A percentile compares a stretch with the other conserved stretches of the same genome.
Conservation (phyloP, 2,888 invertebrate species). For the Caenorhabditis sp. region DNA sequence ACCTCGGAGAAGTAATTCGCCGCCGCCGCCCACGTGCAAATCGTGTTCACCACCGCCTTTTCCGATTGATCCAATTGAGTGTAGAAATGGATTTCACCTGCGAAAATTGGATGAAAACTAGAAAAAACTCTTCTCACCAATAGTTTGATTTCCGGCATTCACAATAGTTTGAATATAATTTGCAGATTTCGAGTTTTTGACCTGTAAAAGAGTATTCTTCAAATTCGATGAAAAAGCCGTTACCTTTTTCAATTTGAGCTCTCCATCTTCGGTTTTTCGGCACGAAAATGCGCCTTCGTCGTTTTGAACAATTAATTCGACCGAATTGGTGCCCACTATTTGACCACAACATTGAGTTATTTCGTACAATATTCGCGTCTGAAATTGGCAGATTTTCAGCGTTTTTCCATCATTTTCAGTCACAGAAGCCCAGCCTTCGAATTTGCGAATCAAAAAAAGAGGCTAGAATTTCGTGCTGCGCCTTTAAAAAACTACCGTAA, state of each 20-base stretch:
- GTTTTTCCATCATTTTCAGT: too few species aligned
- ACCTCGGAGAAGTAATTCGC: conserved; percentile 73
- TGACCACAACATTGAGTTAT: conserved; percentile 72
- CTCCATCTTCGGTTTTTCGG: conserved; percentile 58
- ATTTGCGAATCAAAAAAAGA: conserved; percentile 3
- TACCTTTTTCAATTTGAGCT: conserved; percentile 60
- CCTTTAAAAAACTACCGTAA: too few species aligned
- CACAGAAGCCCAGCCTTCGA: too few species aligned
- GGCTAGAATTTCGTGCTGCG: not conserved
- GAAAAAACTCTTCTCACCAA: too few species aligned
- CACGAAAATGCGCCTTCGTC: conserved; percentile 64
- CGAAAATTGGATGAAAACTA: conserved; percentile 16
- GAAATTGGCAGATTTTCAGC: conserved; percentile 24
- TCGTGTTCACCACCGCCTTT: conserved; percentile 64
- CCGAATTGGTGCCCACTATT: conserved; percentile 62
- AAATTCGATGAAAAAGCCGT: not conserved
- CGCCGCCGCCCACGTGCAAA: conserved; percentile 73
- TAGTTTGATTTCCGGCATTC: too few species aligned
- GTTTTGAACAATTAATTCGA: conserved; percentile 71
- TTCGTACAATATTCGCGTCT: conserved; percentile 71
- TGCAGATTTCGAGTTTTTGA: too few species aligned
- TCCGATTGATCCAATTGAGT: conserved; percentile 62
- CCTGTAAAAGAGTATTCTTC: too few species aligned
- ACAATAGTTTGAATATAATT: too few species aligned
- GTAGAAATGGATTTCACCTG: conserved; percentile 75